These are phyloP conservation scores for Paramacrobiotus metropolitanus DNA, from an alignment of 1,140 invertebrate species.

Conservation along the genomic window DNA sequence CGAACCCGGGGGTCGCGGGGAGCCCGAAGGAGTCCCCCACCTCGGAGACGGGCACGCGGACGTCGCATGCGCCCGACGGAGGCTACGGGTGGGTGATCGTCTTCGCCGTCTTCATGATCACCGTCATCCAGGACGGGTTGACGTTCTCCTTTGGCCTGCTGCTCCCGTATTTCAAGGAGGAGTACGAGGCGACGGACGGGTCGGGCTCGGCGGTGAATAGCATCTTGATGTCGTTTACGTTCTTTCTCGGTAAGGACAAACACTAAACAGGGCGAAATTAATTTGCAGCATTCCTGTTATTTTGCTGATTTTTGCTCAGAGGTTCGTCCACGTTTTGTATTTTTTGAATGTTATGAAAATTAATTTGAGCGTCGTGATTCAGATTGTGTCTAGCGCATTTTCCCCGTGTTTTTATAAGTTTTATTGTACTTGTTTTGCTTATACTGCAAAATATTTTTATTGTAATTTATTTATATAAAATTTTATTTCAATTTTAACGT, in stretches of 20 bases:
- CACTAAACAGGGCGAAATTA: background rate
- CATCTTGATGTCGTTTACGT: slow-evolving; percentile 67
- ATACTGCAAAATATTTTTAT: too few relatives aligned
- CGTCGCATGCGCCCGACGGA: slow-evolving; percentile 22
- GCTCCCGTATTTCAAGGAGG: slow-evolving; percentile 46
- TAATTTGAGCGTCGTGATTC: too few relatives aligned
- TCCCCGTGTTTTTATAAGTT: too few relatives aligned
- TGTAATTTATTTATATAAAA: too few relatives aligned
- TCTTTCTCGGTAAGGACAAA: slow-evolving; percentile 49
- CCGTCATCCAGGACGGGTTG: slow-evolving; percentile 86
- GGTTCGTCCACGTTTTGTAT: too few relatives aligned
- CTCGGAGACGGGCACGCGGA: background rate
- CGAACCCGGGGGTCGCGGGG: too few relatives aligned
- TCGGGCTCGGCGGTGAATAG: slow-evolving; percentile 67
- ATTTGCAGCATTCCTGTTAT: background rate
- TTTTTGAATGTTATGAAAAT: too few relatives aligned
- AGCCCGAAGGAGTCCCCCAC: too few relatives aligned
- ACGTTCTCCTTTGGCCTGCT: slow-evolving; percentile 79
- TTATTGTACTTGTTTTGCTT: too few relatives aligned
- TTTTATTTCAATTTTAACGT: too few relatives aligned
- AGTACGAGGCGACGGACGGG: slow-evolving; percentile 51
- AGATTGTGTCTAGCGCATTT: too few relatives aligned
- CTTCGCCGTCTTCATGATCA: slow-evolving; percentile 69
- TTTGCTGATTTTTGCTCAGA: too few relatives aligned
- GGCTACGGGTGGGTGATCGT: slow-evolving; percentile 87